Evolutionary conservation across 1,140 invertebrate species (phyloP), one percentile per base, ranked within the genome.

Genomic region (Listronotus bonariensis): DNA sequence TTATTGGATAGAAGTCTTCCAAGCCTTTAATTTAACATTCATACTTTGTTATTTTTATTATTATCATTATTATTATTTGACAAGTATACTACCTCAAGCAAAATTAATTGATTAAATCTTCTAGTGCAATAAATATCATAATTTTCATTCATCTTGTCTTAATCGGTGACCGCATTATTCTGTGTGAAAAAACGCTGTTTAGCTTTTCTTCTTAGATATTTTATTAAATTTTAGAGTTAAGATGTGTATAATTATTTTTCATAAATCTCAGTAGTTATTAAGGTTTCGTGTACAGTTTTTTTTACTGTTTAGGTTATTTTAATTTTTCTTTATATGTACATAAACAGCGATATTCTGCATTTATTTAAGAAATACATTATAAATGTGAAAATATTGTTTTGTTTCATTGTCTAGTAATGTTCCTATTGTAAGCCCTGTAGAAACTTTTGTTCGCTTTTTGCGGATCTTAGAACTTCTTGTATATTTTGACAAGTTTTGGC

Each of bases 191-290:
- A 54, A 54, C 36, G 52, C 64, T 59, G 45, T 60, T 67, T 48
- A 64, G 59, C 64, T 67, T 69, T 61, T 57, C 56, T 58, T 41
- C 40, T 53, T 51, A 67, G 49, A 56, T 56, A 38, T 54, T 56
- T 67, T 59, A 20, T 36, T 59, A 63, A 46, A 54, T 57, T 53
- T 34, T 68, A 68, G 66, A 46, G 8, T 57, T 63, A 69, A 63
- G 64, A 60, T 69, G 68, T 69, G 68, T 69, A 69, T 69, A 67
- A 67, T 69, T 67, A 69, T 69, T 69, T 69, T 69, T 69, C 68
- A 69, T 69, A 69, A 69, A 69, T 69, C 68, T 69, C 68, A 67
- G 51, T 65, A 66, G 65, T 43, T 60, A 7, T 64, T 69, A 67
- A 69, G 64, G 41, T 66, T 67, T 67, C 55, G 41, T 69, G 68